Conservation (phyloP, 2,888 invertebrate genomes). For the Caenorhabditis afra region DNA sequence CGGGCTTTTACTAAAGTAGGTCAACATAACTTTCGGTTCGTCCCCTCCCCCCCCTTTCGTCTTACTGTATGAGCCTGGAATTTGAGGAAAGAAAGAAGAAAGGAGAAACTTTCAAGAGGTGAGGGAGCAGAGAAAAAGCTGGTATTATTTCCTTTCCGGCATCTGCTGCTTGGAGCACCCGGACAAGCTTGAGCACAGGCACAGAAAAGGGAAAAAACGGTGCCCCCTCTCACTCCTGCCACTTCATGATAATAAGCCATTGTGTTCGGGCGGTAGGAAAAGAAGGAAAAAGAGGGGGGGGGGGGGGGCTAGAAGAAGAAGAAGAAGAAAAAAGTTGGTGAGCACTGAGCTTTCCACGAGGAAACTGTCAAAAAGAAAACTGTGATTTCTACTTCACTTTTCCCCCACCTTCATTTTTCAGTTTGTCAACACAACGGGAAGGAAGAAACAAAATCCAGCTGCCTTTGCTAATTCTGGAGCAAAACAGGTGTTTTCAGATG, state of each 20-base stretch:
- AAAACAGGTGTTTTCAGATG: too few species aligned
- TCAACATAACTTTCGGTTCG: background rate
- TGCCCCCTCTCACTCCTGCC: conserved; percentile 28
- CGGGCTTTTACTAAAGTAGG: background rate
- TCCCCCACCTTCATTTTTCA: background rate
- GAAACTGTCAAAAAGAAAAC: background rate
- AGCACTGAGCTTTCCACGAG: background rate
- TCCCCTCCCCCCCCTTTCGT: background rate
- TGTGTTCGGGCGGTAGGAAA: conserved; percentile 34
- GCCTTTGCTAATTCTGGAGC: too few species aligned
- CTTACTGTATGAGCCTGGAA: too few species aligned
- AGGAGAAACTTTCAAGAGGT: background rate
- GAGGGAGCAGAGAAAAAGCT: background rate
- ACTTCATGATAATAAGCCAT: conserved; percentile 48
- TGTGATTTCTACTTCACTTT: too few species aligned
- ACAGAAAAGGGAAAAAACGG: conserved; percentile 15
- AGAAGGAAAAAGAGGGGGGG: conserved; percentile 4
- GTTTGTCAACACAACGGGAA: background rate
- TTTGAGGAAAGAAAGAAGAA: background rate
- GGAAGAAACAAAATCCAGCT: too few species aligned
- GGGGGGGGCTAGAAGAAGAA: too few species aligned
- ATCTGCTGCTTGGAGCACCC: background rate
- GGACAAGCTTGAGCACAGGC: conserved; percentile 25
- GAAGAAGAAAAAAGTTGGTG: conserved; percentile 1
- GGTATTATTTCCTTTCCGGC: background rate